Percentiles rank a stretch among this genome's conserved stretches.
Conservation (phyloP, 92 coral and sea anemone species). For the Hydrozoanthus gracilis region DNA sequence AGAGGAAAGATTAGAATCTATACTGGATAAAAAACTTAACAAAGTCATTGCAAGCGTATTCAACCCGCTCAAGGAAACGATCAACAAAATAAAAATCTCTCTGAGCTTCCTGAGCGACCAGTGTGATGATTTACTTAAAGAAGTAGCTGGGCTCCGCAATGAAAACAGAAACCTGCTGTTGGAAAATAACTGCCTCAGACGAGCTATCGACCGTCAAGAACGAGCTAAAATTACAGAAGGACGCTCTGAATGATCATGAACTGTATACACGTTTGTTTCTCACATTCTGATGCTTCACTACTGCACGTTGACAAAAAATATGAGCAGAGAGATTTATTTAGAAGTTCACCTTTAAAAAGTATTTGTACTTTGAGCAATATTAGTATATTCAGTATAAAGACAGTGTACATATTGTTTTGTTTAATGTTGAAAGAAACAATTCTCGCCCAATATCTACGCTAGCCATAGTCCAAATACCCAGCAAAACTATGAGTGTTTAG, state of each 20-base stretch:
- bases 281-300: too few relatives aligned
- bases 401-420: too few relatives aligned
- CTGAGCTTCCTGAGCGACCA: neutral
- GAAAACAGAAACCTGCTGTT: neutral
- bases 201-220: neutral
- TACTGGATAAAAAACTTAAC: neutral
- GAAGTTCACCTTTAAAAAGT: too few relatives aligned
- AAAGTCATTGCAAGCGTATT: neutral
- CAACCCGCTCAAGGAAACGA: neutral
- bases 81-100: conserved; percentile 11
- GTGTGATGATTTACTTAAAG: neutral
- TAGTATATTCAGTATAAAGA: too few relatives aligned
- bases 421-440: too few relatives aligned
- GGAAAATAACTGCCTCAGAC: conserved; percentile 9
- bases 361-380: too few relatives aligned
- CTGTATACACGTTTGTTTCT: neutral
- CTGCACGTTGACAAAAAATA: too few relatives aligned
- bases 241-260: conserved; percentile 3
- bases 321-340: too few relatives aligned
- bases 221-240: conserved; percentile 1
- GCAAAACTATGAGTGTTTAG: too few relatives aligned
- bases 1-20: neutral
- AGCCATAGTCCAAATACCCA: too few relatives aligned
- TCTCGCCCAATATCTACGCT: too few relatives aligned
- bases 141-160: conserved; percentile 16